Conservation (phyloP, 2,797 vertebrate species). For the Corythornis leucogaster region DNA sequence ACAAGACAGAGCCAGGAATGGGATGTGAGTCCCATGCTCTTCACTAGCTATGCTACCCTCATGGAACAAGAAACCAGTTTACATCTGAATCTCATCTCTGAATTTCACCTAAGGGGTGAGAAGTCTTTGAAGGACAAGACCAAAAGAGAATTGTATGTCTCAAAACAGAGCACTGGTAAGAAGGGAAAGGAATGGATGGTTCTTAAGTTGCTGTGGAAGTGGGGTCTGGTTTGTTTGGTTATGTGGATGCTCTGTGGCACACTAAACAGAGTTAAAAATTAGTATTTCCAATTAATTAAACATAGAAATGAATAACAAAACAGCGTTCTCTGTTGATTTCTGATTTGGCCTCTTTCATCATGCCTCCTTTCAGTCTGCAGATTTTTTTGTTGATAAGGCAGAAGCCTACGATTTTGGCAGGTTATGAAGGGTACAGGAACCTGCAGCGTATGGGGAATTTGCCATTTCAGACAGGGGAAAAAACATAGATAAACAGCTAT, state of each 20-base stretch:
- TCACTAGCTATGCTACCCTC: background rate
- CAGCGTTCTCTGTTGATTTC: background rate
- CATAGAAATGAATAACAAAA: background rate
- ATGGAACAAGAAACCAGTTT: background rate
- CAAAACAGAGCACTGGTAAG: background rate
- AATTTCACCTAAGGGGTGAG: background rate
- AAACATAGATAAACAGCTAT: background rate
- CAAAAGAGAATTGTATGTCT: background rate
- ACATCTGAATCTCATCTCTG: background rate
- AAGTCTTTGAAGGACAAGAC: background rate
- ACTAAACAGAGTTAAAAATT: background rate
- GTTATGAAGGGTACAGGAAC: background rate
- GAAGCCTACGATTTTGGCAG: constrained; percentile 44
- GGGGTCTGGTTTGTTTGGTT: background rate
- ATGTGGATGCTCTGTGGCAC: accelerated
- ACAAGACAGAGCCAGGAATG: background rate
- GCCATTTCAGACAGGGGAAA: background rate
- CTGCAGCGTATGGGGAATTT: constrained; percentile 22
- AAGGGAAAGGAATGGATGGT: background rate
- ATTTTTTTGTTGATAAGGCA: constrained; percentile 36
- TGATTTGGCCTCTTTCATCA: constrained; percentile 1
- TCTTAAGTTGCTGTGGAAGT: background rate
- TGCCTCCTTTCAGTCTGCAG: constrained; percentile 25
- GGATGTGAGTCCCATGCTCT: background rate
- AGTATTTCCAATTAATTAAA: background rate